Evolutionary conservation across 2,113 vertebrate genomes (phyloP), one percentile per base, ranked within the genome.

Genomic region (Chaetura pelagica): DNA sequence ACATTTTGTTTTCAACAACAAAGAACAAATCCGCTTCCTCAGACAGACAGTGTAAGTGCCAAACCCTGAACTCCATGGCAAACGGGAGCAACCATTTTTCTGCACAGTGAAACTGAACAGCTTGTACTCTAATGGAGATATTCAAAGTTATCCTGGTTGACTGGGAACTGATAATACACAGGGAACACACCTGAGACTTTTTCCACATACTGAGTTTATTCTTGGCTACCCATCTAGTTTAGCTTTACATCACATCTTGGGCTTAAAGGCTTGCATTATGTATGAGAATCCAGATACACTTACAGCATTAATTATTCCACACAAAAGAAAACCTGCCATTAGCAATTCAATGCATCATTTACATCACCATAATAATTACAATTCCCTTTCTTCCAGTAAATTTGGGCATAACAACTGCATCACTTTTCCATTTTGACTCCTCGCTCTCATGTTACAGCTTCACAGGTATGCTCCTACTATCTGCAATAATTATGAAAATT

Each of bases 301-400:
- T 98, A 98, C 96, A 95, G 93, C 79, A 97, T 97, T 96, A 95
- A 96, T 97, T 96, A 95, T 92, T 95, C 67, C 89, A 89, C 94
- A 96, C 94, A 89, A 94, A 98, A 98, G 96, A 96, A 95, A 98
- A 97, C 91, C 96, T 94, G 26, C 81, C 95, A 98, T 98, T 98
- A 98, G 97, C 94, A 98, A 98, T 98, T 98, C 94, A 97, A 93
- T 29, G 67, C 66, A 97, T 97, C 85, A 98, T 96, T 98, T 97
- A 96, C 59, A 92, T 61, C 8, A 69, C 78, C 51, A 86, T 84
- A 51, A 86, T 83, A 92, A 72, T 29, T 44, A 80, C 34, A 93
- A 91, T 93, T 88, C 48, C 49, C 21, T 95, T 88, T 88, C 81
- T 95, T 82, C 61, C 55, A 66, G 44, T 67, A 90, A 83, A 54